Conservation (phyloP, 2,113 vertebrate species). For the Microtus montanus region DNA sequence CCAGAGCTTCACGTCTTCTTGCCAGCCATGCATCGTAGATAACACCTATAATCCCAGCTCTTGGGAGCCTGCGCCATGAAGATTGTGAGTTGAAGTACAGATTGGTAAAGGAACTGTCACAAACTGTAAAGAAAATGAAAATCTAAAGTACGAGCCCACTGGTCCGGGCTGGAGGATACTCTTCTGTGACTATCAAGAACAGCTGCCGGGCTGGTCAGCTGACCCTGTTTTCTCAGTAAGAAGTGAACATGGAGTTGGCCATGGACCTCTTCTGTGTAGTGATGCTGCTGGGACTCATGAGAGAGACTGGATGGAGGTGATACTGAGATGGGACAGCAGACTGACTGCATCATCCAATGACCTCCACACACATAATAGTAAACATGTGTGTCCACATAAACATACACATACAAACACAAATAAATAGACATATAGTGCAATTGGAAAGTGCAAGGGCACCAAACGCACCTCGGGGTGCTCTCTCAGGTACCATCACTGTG, state of each 20-base stretch:
- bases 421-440: background rate
- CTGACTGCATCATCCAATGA: background rate
- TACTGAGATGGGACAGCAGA: too few species aligned
- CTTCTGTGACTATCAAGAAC: background rate
- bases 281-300: background rate
- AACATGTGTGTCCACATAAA: background rate
- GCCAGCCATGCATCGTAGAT: background rate
- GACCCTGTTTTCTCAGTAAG: background rate
- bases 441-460: background rate
- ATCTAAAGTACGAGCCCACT: background rate
- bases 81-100: background rate
- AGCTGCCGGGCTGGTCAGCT: background rate
- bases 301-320: background rate
- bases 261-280: background rate
- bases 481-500: fast-evolving
- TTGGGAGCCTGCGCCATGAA: background rate
- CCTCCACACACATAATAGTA: too few species aligned
- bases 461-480: background rate
- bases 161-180: background rate
- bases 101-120: background rate
- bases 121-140: background rate
- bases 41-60: background rate
- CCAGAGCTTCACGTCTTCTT: background rate
- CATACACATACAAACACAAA: background rate
- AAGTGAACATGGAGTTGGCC: background rate